These are phyloP conservation scores for Kryptolebias ocellatus DNA, from an alignment of 2,797 vertebrate genomes.

Conservation along the genomic window DNA sequence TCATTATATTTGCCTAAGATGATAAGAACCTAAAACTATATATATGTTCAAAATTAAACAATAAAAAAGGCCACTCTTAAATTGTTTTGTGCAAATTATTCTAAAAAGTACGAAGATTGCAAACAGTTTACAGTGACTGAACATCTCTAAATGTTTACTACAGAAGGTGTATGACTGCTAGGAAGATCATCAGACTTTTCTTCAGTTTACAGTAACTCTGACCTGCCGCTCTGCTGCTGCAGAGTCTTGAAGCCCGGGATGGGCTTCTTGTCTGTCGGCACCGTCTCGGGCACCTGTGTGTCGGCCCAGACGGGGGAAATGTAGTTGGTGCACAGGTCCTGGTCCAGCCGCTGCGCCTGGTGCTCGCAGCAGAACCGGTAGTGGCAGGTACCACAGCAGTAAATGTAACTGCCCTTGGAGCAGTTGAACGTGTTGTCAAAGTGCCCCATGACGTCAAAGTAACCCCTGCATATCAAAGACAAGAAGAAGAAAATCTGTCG, in stretches of 20 bases:
- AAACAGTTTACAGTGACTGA: too few species aligned
- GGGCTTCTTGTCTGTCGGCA: conserved; percentile 64
- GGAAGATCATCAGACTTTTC: background rate
- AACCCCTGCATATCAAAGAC: conserved; percentile 73
- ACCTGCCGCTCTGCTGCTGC: conserved; percentile 83
- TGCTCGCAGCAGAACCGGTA: conserved; percentile 95
- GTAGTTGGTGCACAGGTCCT: conserved; percentile 89
- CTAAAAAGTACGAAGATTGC: too few species aligned
- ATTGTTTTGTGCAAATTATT: too few species aligned
- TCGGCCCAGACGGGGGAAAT: conserved; percentile 86
- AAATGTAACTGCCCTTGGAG: conserved; percentile 89
- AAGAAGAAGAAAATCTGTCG: background rate
- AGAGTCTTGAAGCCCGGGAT: conserved; percentile 82
- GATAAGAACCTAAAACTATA: too few species aligned
- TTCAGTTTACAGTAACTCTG: background rate
- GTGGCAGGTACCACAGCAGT: conserved; percentile 93
- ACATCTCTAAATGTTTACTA: too few species aligned
- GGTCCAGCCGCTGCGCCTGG: conserved; percentile 87
- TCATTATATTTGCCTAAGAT: too few species aligned
- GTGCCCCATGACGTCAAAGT: conserved; percentile 94
- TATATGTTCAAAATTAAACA: too few species aligned
- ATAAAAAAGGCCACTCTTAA: too few species aligned
- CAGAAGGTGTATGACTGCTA: too few species aligned
- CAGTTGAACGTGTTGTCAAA: conserved; percentile 93
- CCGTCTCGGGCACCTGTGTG: conserved; percentile 76